These are phyloP conservation scores for Dendroctonus valens DNA, from an alignment of 1,140 invertebrate genomes.

Conservation along the genomic window DNA sequence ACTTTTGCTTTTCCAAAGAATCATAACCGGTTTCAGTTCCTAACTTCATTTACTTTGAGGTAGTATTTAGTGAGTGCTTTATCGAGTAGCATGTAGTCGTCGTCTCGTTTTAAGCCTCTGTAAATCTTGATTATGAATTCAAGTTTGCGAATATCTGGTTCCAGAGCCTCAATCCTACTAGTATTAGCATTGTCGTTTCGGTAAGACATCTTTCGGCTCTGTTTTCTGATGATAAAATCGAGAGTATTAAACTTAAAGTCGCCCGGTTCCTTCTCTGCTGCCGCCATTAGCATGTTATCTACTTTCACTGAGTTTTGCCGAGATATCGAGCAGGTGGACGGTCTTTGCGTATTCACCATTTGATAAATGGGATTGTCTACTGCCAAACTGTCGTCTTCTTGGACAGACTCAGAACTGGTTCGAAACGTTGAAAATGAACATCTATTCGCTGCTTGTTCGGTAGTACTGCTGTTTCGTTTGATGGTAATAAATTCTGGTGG, in stretches of 20 bases:
- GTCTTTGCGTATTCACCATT: too few species aligned
- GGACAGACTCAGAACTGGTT: too few species aligned
- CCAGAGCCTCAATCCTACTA: neutral
- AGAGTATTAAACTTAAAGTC: neutral
- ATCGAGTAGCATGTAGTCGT: constrained; percentile 17
- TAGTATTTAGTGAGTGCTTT: constrained; percentile 27
- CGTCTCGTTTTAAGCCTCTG: constrained; percentile 28
- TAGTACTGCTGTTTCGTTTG: neutral
- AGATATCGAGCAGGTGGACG: too few species aligned
- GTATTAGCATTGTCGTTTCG: neutral
- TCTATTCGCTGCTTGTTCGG: neutral
- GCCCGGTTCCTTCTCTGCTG: too few species aligned
- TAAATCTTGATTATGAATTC: constrained; percentile 12
- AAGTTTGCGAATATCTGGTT: constrained; percentile 12
- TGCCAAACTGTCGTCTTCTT: too few species aligned
- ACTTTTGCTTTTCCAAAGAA: constrained; percentile 4
- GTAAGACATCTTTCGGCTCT: constrained; percentile 1
- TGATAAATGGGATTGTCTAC: too few species aligned
- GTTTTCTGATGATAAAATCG: constrained; percentile 1
- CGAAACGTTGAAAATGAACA: too few species aligned
- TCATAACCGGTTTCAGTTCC: neutral
- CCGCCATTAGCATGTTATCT: too few species aligned
- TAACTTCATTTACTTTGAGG: constrained; percentile 10
- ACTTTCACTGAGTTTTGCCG: too few species aligned
- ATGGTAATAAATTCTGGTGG: too few species aligned